Conservation (phyloP, 1,140 invertebrate genomes). For the Brachionus rubens region DNA sequence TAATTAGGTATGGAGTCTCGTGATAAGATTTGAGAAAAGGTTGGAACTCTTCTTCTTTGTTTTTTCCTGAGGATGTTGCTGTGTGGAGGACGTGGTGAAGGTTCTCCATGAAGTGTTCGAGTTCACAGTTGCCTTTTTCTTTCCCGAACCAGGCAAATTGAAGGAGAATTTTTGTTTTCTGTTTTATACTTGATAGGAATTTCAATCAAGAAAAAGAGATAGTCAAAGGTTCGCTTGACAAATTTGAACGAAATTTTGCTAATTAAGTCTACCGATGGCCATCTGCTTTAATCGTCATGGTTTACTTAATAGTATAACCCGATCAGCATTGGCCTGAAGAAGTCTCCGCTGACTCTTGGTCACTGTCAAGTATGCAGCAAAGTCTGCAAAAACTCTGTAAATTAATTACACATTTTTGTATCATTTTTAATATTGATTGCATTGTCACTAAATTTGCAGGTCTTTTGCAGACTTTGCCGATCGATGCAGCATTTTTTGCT, state of each 20-base stretch:
- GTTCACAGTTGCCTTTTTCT: slow-evolving; percentile 47
- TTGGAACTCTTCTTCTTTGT: neutral
- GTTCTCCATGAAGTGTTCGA: slow-evolving; percentile 45
- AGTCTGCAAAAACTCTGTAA: too few species aligned
- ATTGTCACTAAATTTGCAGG: too few species aligned
- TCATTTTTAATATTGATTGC: too few species aligned
- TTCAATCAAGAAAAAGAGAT: slow-evolving; percentile 48
- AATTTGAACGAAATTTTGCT: too few species aligned
- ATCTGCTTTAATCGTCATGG: too few species aligned
- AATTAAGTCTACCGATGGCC: too few species aligned
- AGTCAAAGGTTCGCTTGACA: neutral
- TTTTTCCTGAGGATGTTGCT: neutral
- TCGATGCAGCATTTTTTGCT: too few species aligned
- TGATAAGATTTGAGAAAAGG: neutral
- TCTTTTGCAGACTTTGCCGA: too few species aligned
- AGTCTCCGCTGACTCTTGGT: neutral
- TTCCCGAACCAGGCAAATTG: slow-evolving; percentile 47
- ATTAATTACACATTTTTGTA: too few species aligned
- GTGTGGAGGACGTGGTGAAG: slow-evolving; percentile 9
- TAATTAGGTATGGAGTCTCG: neutral
- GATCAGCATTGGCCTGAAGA: neutral
- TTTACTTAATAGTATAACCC: too few species aligned
- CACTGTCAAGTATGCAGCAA: too few species aligned
- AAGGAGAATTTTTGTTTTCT: slow-evolving; percentile 49
- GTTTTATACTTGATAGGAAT: slow-evolving; percentile 47